Conservation (phyloP, 2,797 vertebrate species). For the Acipenser oxyrinchus region DNA sequence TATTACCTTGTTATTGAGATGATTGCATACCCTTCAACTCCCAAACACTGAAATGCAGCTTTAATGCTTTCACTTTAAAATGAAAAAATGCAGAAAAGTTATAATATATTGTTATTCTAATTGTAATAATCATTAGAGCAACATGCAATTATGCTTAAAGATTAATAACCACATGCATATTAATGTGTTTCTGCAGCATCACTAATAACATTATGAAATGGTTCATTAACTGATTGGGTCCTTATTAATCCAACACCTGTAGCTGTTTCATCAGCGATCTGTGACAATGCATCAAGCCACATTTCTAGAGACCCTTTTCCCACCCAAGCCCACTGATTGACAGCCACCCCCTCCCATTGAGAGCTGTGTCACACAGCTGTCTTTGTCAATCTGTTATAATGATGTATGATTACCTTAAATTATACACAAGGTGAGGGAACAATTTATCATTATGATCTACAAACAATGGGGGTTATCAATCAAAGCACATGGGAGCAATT, state of each 20-base stretch:
- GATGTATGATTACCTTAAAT: slow-evolving; percentile 31
- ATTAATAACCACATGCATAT: slow-evolving; percentile 31
- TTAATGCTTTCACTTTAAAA: background rate
- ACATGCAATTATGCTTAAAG: slow-evolving; percentile 26
- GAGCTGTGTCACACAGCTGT: background rate
- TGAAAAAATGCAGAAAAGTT: background rate
- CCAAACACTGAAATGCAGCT: slow-evolving; percentile 1
- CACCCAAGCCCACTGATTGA: background rate
- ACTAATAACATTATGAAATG: slow-evolving; percentile 29
- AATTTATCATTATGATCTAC: slow-evolving; percentile 31
- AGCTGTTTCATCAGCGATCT: background rate
- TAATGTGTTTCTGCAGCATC: slow-evolving; percentile 19
- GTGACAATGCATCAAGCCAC: no score
- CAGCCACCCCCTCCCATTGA: background rate
- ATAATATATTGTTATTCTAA: slow-evolving; percentile 14
- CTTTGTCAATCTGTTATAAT: slow-evolving; percentile 14
- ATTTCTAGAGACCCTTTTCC: background rate
- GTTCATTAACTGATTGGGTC: background rate
- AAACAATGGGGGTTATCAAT: slow-evolving; percentile 40
- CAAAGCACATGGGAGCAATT: slow-evolving; percentile 27
- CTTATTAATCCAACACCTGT: background rate
- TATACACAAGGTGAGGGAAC: slow-evolving; percentile 21
- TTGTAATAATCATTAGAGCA: slow-evolving; percentile 23
- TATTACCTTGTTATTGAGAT: slow-evolving; percentile 1
- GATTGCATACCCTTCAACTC: slow-evolving; percentile 11